Conservation (phyloP, 2,888 invertebrate species). For the Metallyticus violacea region DNA sequence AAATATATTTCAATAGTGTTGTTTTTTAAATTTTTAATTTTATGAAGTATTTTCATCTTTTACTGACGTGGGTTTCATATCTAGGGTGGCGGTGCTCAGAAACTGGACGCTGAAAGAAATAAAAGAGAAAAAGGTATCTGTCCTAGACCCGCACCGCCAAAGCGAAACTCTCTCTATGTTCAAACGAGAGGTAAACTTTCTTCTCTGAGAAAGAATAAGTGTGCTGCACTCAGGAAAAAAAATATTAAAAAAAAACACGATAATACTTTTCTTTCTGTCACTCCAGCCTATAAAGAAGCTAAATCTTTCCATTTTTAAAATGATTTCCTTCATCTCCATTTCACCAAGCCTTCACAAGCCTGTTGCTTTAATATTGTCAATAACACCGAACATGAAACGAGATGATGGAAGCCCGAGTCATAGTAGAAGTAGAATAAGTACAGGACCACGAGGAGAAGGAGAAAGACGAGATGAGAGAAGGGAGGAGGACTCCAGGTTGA, state of each 20-base stretch:
- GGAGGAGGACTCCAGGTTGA: neutral
- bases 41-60: no score
- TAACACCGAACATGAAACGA: neutral
- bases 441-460: constrained; percentile 4
- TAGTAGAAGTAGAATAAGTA: neutral
- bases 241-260: neutral
- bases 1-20: no score
- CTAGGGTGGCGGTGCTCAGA: neutral
- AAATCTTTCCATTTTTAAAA: neutral
- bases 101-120: neutral
- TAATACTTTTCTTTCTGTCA: neutral
- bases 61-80: no score
- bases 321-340: no score
- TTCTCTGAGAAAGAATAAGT: neutral
- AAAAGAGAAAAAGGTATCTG: neutral
- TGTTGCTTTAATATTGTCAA: constrained; percentile 16
- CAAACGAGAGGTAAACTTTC: neutral
- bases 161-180: neutral
- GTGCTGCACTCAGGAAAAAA: no score
- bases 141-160: neutral
- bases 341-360: neutral
- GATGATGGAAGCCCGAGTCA: neutral
- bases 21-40: no score
- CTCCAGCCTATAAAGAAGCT: neutral
- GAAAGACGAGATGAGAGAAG: neutral